These are phyloP conservation scores for Apolygus lucorum DNA, from an alignment of 1,140 invertebrate genomes.

Conservation along the genomic window DNA sequence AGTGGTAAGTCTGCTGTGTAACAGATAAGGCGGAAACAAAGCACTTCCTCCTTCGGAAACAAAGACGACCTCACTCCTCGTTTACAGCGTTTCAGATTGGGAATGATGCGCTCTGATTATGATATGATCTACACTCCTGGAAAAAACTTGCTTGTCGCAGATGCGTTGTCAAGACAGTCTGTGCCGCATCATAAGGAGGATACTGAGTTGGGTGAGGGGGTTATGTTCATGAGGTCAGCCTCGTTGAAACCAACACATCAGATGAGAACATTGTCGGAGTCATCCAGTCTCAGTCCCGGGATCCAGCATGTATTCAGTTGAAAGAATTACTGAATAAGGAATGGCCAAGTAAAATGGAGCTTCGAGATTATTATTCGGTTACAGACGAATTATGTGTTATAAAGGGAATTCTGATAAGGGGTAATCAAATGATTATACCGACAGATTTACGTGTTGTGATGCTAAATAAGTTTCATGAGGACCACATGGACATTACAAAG, in stretches of 20 bases:
- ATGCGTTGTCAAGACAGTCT: background rate
- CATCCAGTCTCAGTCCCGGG: background rate
- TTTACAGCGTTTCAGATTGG: background rate
- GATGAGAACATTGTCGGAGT: background rate
- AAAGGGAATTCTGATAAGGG: background rate
- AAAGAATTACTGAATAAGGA: background rate
- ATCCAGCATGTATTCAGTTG: background rate
- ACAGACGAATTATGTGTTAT: background rate
- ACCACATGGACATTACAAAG: background rate
- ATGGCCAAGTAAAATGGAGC: background rate
- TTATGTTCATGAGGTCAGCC: background rate
- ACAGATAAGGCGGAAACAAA: too few relatives aligned
- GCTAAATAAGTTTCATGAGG: background rate
- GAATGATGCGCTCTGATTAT: background rate
- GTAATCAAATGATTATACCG: background rate
- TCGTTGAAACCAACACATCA: background rate
- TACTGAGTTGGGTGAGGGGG: background rate
- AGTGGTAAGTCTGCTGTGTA: too few relatives aligned
- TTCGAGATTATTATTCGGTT: background rate
- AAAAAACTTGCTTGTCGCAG: background rate
- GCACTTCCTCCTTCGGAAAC: too few relatives aligned
- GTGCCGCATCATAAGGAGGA: background rate
- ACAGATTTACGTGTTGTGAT: background rate
- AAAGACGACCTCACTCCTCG: background rate
- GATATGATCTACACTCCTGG: background rate